Base-by-base conservation (phyloP, 1,140 invertebrate genomes). In the Eufriesea mexicana region DNA sequence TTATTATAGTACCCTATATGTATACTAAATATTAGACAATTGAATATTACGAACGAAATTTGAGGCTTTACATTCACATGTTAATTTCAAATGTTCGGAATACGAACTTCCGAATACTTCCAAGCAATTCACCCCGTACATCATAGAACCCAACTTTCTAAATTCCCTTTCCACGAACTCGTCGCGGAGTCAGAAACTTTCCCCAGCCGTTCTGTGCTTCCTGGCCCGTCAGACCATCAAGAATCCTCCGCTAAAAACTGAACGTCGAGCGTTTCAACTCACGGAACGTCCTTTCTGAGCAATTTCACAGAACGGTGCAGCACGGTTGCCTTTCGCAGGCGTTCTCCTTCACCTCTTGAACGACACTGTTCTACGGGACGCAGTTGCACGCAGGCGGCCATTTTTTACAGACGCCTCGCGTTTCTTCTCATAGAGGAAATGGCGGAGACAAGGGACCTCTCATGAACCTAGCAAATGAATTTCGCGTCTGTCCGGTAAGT, bases 381-480 rank as follows among this genome's bases (percentile, higher is more conserved):
- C 4, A 28, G 25, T 28, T 86, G 35, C 57, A 25, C 28, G 68
- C 47, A 72, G 23, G n/a, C 47, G 77, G 5, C 25, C 70, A 54
- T 80, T 66, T 80, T 66, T 80, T 28, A 74, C 49, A 55, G 20
- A 6, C 77, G 14, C 5, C 20, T 10, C 16, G 7, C 72, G 35
- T 86, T 78, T 49, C 49, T 66, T 81, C 61, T 66, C n/a, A 64
- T 74, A 64, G n/a, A 74, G 35, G 35, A 28, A 80, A 77, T 28
- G 51, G n/a, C 35, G 20, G n/a, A 54, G 64, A 71, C 16, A n/a
- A 72, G 35, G 35, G 61, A n/a, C 20, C 16, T 14, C 12, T 28
- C 45, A 16, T 2, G 2, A 49, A 10, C 12, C 49, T 45, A 75
- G 55, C 64, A 28, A 72, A 64, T 76, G 67, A 86, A 86, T 79